Evolutionary conservation across 2,888 invertebrate species (phyloP), one percentile per base, ranked within the genome.

Genomic region (Platynereis dumerilii): DNA sequence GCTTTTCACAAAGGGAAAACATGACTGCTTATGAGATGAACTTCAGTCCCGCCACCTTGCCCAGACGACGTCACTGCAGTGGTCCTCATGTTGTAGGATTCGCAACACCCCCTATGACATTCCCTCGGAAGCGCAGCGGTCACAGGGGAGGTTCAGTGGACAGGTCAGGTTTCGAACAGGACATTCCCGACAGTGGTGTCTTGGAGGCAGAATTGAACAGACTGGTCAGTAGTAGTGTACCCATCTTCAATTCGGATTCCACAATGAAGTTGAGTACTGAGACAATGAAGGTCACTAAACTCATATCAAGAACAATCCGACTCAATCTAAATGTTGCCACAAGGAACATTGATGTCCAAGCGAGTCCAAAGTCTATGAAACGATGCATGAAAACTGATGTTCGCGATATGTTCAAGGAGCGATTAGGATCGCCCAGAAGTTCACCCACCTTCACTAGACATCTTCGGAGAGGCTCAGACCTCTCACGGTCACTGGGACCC

Each of bases 251-350:
- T 34, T 34, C 34, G 5, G 34, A 34, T 34, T 34, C 34, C 7
- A 34, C 57, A 39, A 2, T n/a, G 2, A 20, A 20, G 1, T 34
- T 39, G 39, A 12, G 34, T 24, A 57, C 17, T 22, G 44, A 7
- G 7, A 2, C 58, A 24, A 24, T 24, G 17, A 34, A 29, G 45
- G 29, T 58, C 22, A 7, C 44, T 24, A 58, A 58, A 45, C 45
- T 58, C n/a, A 58, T 58, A 12, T 58, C 58, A 22, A 22, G 34
- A n/a, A 58, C 58, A 42, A 58, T 58, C 42, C 22, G 58, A 17
- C 45, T 58, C 17, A 58, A 58, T 27, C 58, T 58, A 1, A 29
- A 58, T 45, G 44, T 48, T 5, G 48, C 48, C n/a, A 48, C 48
- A n/a, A 48, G 17, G 22, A 22, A 5, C 3, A 7, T 48, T 7